These are phyloP conservation scores for Vanessa atalanta DNA, from an alignment of 1,140 invertebrate species.

Conservation along the genomic window DNA sequence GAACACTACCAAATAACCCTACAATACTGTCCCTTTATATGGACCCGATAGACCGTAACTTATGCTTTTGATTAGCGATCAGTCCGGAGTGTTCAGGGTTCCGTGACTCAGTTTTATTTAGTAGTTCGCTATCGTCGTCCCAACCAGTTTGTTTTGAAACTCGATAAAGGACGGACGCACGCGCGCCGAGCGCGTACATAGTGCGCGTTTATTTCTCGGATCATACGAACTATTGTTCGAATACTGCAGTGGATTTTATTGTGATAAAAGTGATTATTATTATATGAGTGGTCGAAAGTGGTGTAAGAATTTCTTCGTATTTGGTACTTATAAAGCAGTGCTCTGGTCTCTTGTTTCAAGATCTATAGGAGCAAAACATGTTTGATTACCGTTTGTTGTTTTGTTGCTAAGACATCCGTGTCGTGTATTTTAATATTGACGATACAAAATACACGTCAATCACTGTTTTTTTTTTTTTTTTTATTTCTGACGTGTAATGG, in stretches of 20 bases:
- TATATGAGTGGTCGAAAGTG: slow-evolving; percentile 49
- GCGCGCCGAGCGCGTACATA: slow-evolving; percentile 39
- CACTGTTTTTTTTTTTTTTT: too few species aligned
- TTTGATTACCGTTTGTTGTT: slow-evolving; percentile 74
- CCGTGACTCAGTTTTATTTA: slow-evolving; percentile 68
- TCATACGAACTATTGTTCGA: slow-evolving; percentile 59
- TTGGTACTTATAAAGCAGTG: slow-evolving; percentile 57
- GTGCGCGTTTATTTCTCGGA: slow-evolving; percentile 47
- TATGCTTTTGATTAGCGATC: slow-evolving; percentile 48
- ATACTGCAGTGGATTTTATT: slow-evolving; percentile 53
- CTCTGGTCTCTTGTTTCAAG: slow-evolving; percentile 53
- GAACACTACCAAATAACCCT: slow-evolving; percentile 26
- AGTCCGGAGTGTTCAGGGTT: slow-evolving; percentile 62
- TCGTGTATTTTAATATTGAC: slow-evolving; percentile 45
- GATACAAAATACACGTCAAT: background rate
- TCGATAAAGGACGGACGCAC: slow-evolving; percentile 53
- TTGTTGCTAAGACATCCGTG: slow-evolving; percentile 72
- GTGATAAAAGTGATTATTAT: slow-evolving; percentile 54
- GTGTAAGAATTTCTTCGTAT: slow-evolving; percentile 53
- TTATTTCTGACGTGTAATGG: slow-evolving; percentile 15
- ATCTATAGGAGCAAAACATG: slow-evolving; percentile 67
- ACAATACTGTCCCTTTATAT: slow-evolving; percentile 46
- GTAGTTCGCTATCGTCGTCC: slow-evolving; percentile 50
- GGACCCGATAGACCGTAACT: slow-evolving; percentile 57
- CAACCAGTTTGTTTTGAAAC: slow-evolving; percentile 64